Evolutionary conservation across 2,113 vertebrate genomes (phyloP).

Genomic region (Agapornis roseicollis): DNA sequence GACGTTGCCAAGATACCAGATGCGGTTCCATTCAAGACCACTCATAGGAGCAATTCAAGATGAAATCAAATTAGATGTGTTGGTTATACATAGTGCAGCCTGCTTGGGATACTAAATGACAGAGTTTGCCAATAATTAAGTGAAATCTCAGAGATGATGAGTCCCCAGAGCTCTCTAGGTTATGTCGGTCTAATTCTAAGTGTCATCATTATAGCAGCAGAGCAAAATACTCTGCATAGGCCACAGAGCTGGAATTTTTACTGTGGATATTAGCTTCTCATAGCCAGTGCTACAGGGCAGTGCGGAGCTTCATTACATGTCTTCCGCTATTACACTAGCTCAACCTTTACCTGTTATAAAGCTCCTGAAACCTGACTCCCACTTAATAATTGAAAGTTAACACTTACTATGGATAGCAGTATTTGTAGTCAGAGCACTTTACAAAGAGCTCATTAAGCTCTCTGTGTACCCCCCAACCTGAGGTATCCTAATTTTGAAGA

Average conservation of each 20-base stretch:
- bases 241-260: conserved; percentile 50
- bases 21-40: conserved; percentile 70
- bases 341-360: conserved; percentile 50
- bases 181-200: conserved; percentile 67
- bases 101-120: conserved; percentile 69
- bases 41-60: conserved; percentile 72
- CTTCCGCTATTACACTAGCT: conserved; percentile 33
- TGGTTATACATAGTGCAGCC: conserved; percentile 66
- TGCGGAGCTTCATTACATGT: conserved; percentile 18
- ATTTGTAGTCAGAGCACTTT: conserved; percentile 37
- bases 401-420: background rate
- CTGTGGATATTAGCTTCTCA: conserved; percentile 35
- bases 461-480: background rate
- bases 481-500: background rate
- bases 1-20: conserved; percentile 72
- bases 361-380: conserved; percentile 44
- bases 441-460: conserved; percentile 22
- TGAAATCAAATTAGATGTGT: conserved; percentile 74
- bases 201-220: conserved; percentile 67
- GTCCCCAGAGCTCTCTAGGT: conserved; percentile 70
- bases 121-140: conserved; percentile 74
- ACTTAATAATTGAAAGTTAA: conserved; percentile 60
- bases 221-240: conserved; percentile 62
- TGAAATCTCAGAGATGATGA: conserved; percentile 71
- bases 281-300: conserved; percentile 29